Base-by-base conservation (phyloP, 2,888 invertebrate species). In the Leucoma salicis region DNA sequence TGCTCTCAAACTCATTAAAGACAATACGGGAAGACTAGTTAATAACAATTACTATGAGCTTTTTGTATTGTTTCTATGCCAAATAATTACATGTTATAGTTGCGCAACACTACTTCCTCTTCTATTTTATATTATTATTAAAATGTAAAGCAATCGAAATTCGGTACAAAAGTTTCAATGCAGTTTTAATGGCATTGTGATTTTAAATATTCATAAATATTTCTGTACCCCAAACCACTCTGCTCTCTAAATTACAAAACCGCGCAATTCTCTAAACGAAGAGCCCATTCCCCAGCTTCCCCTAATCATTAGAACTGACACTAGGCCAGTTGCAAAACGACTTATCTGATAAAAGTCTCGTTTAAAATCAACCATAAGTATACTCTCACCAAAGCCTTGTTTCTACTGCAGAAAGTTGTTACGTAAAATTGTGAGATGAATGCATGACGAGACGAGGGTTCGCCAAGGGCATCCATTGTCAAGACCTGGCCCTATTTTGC, bases 391-490 rank as follows among this genome's bases (percentile, higher is more conserved):
- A 66, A 47, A 58, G 71, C 57, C 37, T 49, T 38, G n/a, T 47
- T 62, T 72, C 25, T 45, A 25, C 43, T 44, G 52, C n/a, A 35
- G 34, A 2, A 31, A 18, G 8, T 27, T 25, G 35, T 52, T 54
- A 39, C 46, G 50, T 52, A 51, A 51, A 39, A 21, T 18, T 18
- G 14, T 49, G 49, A 46, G 49, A 47, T 56, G 57, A 64, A 61
- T 61, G 60, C 57, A 36, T 49, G 57, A 49, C 27, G 60, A 66
- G 66, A 57, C 60, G 79, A 83, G 86, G 86, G 85, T 70, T 73
- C 73, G 57, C 78, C 87, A 88, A 87, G 87, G 87, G 67, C 87
- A 70, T 51, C 57, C 67, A 80, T 84, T 86, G 83, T 85, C 64
- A 61, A 70, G 71, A 77, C 70, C 75, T 78, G 76, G 72, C 62